phyloP scores from a whole-genome alignment of 2,113 vertebrate genomes.

The Mungos mungo region DNA sequence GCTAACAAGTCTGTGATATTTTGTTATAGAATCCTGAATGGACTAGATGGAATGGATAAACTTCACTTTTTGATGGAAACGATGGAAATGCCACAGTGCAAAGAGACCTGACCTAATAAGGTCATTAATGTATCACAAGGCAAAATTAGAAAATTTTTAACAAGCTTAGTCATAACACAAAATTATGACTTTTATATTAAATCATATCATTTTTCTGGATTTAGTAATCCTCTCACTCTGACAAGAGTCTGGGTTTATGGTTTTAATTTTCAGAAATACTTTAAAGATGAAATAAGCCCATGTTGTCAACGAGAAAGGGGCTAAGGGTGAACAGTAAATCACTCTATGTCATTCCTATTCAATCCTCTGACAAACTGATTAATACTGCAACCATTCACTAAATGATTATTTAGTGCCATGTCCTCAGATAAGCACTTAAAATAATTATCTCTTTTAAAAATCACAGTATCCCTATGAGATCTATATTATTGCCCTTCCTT shows the following conservation, averaged over 20 bases:
- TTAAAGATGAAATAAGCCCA: not conserved
- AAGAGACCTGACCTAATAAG: not conserved
- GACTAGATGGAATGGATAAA: not conserved
- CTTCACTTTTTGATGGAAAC: not conserved
- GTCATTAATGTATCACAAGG: not conserved
- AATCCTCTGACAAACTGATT: not conserved
- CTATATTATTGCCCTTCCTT: not conserved
- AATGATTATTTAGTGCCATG: not conserved
- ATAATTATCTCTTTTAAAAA: slow-evolving; percentile 26
- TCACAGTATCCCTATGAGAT: not conserved
- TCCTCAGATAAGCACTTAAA: slow-evolving; percentile 22
- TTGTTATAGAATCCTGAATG: not conserved
- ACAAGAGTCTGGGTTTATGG: not conserved
- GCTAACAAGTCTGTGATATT: not conserved
- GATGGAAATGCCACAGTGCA: not conserved
- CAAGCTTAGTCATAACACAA: not conserved
- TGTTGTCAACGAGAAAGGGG: not conserved
- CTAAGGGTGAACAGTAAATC: not conserved
- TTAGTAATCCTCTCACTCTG: not conserved
- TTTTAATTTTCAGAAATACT: not conserved
- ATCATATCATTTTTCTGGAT: not conserved
- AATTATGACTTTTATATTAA: not conserved
- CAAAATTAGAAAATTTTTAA: not conserved
- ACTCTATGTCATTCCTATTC: not conserved
- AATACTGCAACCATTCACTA: not conserved